These are phyloP conservation scores for Peromyscus maniculatus DNA, from an alignment of 2,113 vertebrate species.

Conservation along the genomic window DNA sequence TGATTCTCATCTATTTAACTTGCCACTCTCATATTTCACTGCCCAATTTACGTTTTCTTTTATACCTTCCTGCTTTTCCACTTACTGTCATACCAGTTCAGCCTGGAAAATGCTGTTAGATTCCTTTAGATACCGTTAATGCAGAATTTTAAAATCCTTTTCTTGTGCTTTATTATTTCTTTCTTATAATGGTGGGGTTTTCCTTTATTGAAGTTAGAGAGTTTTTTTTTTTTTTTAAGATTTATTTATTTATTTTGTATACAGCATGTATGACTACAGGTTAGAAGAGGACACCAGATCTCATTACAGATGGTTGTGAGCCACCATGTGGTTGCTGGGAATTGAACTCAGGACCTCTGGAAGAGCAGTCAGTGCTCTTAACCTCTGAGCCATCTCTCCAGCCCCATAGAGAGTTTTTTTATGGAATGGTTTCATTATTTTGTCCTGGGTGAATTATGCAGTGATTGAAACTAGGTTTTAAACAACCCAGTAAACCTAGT, in stretches of 20 bases:
- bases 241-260: too few species aligned
- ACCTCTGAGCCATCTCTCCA: too few species aligned
- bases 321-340: too few species aligned
- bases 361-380: too few species aligned
- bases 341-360: too few species aligned
- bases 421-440: constrained; percentile 13
- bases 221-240: constrained; percentile 26
- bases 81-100: constrained; percentile 11
- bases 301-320: too few species aligned
- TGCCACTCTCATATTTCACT: not conserved
- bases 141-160: constrained; percentile 8
- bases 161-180: constrained; percentile 44
- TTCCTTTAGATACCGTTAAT: constrained; percentile 24
- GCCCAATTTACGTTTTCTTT: not conserved
- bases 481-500: not conserved
- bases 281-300: too few species aligned
- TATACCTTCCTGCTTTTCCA: not conserved
- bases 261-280: too few species aligned
- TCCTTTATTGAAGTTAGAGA: constrained; percentile 30
- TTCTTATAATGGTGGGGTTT: not conserved
- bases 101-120: not conserved
- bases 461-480: constrained; percentile 13
- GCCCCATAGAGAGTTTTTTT: constrained; percentile 29
- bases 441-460: not conserved
- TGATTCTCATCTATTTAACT: not conserved